Evolutionary conservation across 2,888 invertebrate genomes (phyloP).

Genomic region (Sericinus montela): DNA sequence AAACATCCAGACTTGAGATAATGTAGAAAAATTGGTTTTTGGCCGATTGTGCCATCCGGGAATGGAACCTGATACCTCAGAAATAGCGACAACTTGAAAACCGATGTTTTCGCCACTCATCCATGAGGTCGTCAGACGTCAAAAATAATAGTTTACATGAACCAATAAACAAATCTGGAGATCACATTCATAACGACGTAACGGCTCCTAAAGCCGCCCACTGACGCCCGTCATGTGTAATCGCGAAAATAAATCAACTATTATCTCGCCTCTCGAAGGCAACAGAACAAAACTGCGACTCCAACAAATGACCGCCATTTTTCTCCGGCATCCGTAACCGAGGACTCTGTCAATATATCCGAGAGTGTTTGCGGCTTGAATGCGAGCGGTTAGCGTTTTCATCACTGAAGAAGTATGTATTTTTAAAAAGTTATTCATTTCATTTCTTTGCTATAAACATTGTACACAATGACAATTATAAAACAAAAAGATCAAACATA

Average conservation of each 20-base stretch:
- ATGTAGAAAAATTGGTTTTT: too few relatives aligned
- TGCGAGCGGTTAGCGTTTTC: constrained; percentile 23
- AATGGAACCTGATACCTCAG: too few relatives aligned
- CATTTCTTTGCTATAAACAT: too few relatives aligned
- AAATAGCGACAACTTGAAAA: too few relatives aligned
- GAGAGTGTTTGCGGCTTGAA: constrained; percentile 30
- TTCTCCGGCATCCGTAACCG: constrained; percentile 69
- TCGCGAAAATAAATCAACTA: constrained; percentile 71
- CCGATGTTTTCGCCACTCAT: too few relatives aligned
- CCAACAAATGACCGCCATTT: constrained; percentile 76
- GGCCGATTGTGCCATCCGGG: too few relatives aligned
- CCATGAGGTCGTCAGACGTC: too few relatives aligned
- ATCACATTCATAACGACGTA: constrained; percentile 17
- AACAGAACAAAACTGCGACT: constrained; percentile 74
- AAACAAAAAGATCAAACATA: too few relatives aligned
- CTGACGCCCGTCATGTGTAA: constrained; percentile 53
- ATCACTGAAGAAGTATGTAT: too few relatives aligned
- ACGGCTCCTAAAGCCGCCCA: constrained; percentile 27
- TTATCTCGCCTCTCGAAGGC: constrained; percentile 75
- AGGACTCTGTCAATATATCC: constrained; percentile 78
- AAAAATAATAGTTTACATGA: background rate
- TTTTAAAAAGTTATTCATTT: too few relatives aligned
- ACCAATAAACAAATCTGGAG: background rate
- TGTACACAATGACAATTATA: too few relatives aligned
- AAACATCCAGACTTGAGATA: too few relatives aligned